Percentiles rank a stretch among this genome's conserved stretches.
Evolutionary conservation across 2,888 invertebrate species (phyloP).

Genomic region (Subacronicta megacephala): DNA sequence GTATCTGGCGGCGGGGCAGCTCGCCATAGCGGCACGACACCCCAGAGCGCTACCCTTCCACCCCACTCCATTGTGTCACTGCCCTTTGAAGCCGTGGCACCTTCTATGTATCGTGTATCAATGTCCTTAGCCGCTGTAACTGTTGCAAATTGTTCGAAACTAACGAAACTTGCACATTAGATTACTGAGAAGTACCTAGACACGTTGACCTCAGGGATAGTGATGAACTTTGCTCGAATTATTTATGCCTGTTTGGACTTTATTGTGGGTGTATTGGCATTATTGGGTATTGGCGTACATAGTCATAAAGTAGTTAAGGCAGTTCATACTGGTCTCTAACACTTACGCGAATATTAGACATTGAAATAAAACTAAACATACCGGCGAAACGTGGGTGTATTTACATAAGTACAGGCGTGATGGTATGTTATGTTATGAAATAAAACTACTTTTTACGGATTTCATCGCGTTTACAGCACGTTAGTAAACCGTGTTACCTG

Average conservation of each 20-base stretch:
- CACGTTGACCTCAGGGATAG: constrained; percentile 20
- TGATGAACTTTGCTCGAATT: constrained; percentile 26
- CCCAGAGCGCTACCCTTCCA: constrained; percentile 78
- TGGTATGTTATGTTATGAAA: too few relatives aligned
- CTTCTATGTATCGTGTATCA: constrained; percentile 65
- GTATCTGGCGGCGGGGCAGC: constrained; percentile 77
- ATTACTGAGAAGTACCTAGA: constrained; percentile 26
- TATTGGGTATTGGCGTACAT: too few relatives aligned
- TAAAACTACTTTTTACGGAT: too few relatives aligned
- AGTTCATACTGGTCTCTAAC: too few relatives aligned
- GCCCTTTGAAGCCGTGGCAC: constrained; percentile 66
- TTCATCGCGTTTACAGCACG: too few relatives aligned
- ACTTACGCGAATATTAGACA: too few relatives aligned
- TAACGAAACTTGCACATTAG: constrained; percentile 39
- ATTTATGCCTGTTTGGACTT: constrained; percentile 7
- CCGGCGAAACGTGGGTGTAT: too few relatives aligned
- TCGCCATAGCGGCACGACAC: constrained; percentile 80
- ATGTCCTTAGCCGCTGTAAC: constrained; percentile 45
- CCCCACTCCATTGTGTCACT: constrained; percentile 76
- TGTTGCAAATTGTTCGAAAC: constrained; percentile 33
- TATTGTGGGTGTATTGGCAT: neutral
- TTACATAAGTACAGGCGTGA: too few relatives aligned
- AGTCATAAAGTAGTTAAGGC: too few relatives aligned
- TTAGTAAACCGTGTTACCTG: constrained; percentile 64
- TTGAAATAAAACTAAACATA: too few relatives aligned